Evolutionary conservation across 1,140 invertebrate species (phyloP).

Genomic region (Drosophila burlai): DNA sequence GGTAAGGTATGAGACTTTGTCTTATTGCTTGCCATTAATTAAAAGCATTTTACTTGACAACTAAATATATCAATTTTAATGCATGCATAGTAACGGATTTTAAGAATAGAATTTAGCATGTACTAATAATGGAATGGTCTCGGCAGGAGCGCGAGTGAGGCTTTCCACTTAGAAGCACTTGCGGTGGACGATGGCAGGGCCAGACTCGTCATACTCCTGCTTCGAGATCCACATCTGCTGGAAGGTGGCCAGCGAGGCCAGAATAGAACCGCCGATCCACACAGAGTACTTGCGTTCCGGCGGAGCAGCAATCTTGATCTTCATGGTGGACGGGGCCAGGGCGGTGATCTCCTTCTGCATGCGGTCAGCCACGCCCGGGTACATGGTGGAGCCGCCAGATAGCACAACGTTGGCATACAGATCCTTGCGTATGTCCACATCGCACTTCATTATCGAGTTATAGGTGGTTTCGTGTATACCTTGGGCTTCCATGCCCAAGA

Average conservation of each 20-base stretch:
- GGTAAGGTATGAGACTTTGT: too few species aligned
- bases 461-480: conserved; percentile 10
- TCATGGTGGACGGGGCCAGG: conserved; percentile 10
- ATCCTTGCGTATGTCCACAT: conserved; percentile 15
- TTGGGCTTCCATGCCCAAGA: conserved; percentile 12
- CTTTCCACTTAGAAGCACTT: not conserved
- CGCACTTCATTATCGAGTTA: conserved; percentile 10
- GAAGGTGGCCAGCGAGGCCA: conserved; percentile 11
- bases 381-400: conserved; percentile 9
- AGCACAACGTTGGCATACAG: conserved; percentile 5
- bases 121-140: not conserved
- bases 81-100: not conserved
- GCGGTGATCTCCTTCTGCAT: conserved; percentile 15
- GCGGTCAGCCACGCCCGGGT: conserved; percentile 3
- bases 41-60: not conserved
- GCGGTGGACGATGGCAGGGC: conserved; percentile 13
- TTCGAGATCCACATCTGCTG: conserved; percentile 17
- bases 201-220: conserved; percentile 17
- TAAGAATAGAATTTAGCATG: not conserved
- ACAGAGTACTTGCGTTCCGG: conserved; percentile 11
- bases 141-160: not conserved
- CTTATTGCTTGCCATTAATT: not conserved
- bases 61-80: not conserved
- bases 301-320: conserved; percentile 13
- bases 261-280: conserved; percentile 4